These are phyloP conservation scores for Charaxes varanes DNA, from an alignment of 1,140 invertebrate species.

Conservation along the genomic window DNA sequence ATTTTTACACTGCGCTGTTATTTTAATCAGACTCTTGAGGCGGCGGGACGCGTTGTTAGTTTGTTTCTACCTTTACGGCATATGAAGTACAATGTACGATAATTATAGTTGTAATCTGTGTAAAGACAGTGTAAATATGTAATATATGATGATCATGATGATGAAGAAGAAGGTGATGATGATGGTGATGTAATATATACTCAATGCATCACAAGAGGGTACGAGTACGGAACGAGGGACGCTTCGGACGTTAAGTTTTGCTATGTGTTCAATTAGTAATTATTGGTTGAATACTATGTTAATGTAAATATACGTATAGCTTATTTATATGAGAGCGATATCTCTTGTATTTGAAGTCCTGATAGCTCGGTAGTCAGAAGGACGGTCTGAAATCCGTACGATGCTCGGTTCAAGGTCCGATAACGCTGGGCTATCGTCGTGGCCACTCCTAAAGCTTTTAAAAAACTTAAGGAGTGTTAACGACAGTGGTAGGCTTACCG, in stretches of 20 bases:
- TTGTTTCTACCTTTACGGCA: slow-evolving; percentile 9
- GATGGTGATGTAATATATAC: too few species aligned
- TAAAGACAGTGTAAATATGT: slow-evolving; percentile 14
- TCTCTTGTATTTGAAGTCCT: too few species aligned
- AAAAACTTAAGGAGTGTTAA: too few species aligned
- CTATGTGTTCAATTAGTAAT: slow-evolving; percentile 19
- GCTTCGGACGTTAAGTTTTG: slow-evolving; percentile 19
- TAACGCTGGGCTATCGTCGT: too few species aligned
- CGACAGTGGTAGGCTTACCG: too few species aligned
- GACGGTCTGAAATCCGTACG: too few species aligned
- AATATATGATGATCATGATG: too few species aligned
- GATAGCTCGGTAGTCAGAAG: too few species aligned
- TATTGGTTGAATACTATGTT: slow-evolving; percentile 11
- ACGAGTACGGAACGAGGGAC: slow-evolving; percentile 4
- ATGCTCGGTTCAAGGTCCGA: too few species aligned
- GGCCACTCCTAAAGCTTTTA: too few species aligned
- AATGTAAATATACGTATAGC: slow-evolving; percentile 1
- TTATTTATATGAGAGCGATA: too few species aligned
- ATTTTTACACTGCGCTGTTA: neutral
- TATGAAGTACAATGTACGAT: slow-evolving; percentile 17
- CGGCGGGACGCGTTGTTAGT: neutral
- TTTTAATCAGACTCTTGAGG: neutral
- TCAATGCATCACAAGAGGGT: slow-evolving; percentile 9
- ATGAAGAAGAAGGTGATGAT: too few species aligned
- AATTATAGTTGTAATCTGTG: slow-evolving; percentile 2